These are phyloP conservation scores for Phalacrocorax pelagicus DNA, from an alignment of 2,113 vertebrate species.

Conservation along the genomic window DNA sequence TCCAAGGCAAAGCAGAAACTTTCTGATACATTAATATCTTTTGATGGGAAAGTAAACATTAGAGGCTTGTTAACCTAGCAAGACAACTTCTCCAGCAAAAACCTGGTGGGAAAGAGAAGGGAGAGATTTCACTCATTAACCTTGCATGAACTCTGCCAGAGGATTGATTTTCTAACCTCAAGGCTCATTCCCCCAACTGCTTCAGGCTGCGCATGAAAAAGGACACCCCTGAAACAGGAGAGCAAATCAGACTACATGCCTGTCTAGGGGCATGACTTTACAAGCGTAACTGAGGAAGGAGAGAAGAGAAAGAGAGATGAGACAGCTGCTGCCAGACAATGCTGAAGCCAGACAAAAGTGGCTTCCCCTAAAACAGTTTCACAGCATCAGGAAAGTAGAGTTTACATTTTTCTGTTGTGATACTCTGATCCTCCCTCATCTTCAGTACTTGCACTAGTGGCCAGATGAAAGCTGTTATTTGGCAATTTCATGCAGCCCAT, in stretches of 20 bases:
- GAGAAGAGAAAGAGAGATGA: background rate
- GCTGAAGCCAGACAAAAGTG: background rate
- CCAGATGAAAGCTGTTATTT: background rate
- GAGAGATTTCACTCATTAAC: conserved; percentile 24
- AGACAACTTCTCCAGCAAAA: background rate
- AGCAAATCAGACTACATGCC: background rate
- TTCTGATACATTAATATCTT: background rate
- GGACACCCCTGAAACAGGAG: background rate
- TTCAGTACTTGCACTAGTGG: background rate
- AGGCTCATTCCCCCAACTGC: background rate
- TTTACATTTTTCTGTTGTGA: background rate
- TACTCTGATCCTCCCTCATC: background rate
- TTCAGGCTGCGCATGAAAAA: background rate
- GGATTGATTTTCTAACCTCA: background rate
- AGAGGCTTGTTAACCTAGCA: background rate
- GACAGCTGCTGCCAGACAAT: conserved; percentile 17
- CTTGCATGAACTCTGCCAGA: conserved; percentile 34
- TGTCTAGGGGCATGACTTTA: background rate
- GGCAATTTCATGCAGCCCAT: background rate
- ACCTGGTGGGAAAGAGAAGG: background rate
- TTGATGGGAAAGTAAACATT: background rate
- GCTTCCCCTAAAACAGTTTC: background rate
- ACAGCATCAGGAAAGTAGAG: background rate
- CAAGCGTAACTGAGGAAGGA: background rate
- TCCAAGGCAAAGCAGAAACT: background rate